Conservation (phyloP, 2,888 invertebrate genomes). For the Acheta domesticus region DNA sequence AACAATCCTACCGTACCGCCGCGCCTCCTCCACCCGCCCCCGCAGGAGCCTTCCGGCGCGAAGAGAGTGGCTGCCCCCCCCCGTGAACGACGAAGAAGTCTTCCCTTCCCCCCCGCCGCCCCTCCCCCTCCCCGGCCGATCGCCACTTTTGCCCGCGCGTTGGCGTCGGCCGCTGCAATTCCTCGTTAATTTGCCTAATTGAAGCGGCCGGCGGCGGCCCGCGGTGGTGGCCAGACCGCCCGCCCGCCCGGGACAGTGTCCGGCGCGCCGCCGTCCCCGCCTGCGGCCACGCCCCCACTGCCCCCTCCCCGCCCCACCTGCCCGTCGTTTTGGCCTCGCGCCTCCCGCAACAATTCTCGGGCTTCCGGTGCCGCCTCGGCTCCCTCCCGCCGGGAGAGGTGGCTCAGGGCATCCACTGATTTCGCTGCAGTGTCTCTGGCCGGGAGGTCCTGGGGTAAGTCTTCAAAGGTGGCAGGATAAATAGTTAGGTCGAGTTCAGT, state of each 20-base stretch:
- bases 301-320: no score
- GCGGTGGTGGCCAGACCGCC: neutral
- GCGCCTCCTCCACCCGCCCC: neutral
- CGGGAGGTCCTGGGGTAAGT: no score
- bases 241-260: neutral
- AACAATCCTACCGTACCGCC: neutral
- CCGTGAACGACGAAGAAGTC: neutral
- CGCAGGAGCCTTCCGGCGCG: neutral
- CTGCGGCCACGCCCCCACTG: no score
- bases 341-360: no score
- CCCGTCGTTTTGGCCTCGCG: no score
- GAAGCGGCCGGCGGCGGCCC: neutral
- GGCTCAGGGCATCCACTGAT: no score
- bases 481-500: no score
- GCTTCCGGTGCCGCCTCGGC: no score
- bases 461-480: no score
- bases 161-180: neutral
- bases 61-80: neutral
- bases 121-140: neutral
- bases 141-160: neutral
- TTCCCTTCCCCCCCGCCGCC: neutral
- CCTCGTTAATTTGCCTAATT: constrained; percentile 3
- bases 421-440: no score
- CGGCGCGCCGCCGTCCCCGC: no score
- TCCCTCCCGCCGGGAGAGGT: no score